Base-by-base conservation (phyloP, 2,888 invertebrate genomes). In the Archips xylosteana region DNA sequence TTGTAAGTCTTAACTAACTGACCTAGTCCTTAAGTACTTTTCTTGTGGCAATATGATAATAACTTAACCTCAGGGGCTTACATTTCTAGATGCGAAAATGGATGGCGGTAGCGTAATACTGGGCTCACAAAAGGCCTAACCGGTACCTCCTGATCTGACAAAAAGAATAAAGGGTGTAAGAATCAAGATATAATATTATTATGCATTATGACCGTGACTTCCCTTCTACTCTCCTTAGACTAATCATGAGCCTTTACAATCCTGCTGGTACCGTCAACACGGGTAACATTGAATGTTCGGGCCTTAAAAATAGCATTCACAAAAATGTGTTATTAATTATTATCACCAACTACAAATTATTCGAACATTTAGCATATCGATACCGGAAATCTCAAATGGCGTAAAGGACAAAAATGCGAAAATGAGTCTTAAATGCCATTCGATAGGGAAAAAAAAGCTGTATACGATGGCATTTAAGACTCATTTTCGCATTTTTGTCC, bases 1-100 rank as follows among this genome's bases (percentile, higher is more conserved):
- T 23, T 54, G 6, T 57, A 71, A 61, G n/a, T 68, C 23, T 54
- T n/a, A 23, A 62, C 23, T 62, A 63, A 64, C 12, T 49, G 34
- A 65, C 8, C 60, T 71, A 66, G 51, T 42, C 10, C 60, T 71
- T 71, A 72, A 72, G 72, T 72, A 72, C 72, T 47, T 68, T 45
- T 54, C 15, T 63, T 63, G 67, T 54, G 42, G 69, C 62, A 36
- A 42, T 49, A 70, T 54, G 62, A 62, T 15, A 69, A 34, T 69
- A 54, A 36, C 12, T 51, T 67, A 54, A 32, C 57, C 10, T 32
- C 3, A 12, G 12, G 32, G 34, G 15, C 45, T 45, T 13, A 49
- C 8, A n/a, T 32, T 9, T 9, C 34, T 49, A 13, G 49, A 49
- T 15, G 64, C 32, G 13, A 6, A 32, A 47, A 63, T 23, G 4